Conservation (phyloP, 1,140 invertebrate genomes). For the Tachypleus tridentatus region DNA sequence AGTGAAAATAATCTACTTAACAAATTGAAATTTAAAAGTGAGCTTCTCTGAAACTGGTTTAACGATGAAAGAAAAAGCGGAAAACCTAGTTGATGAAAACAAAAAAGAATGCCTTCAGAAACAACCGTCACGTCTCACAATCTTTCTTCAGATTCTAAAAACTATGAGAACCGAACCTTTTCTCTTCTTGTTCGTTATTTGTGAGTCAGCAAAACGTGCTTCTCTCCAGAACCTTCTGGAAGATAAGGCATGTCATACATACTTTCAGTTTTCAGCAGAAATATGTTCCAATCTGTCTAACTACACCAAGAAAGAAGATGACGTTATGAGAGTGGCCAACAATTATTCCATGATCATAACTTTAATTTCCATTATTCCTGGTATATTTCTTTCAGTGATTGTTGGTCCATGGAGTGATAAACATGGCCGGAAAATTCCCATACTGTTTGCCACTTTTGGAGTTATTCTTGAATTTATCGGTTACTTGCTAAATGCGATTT, state of each 20-base stretch:
- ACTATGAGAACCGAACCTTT: not conserved
- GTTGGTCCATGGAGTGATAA: not conserved
- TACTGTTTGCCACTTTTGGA: not conserved
- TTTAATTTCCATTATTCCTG: not conserved
- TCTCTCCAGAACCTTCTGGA: not conserved
- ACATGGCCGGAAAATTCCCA: not conserved
- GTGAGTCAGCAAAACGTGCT: not conserved
- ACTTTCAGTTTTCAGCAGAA: not conserved
- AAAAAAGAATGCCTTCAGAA: too few species aligned
- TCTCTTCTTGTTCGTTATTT: not conserved
- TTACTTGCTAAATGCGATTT: not conserved
- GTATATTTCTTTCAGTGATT: not conserved
- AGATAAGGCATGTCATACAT: not conserved
- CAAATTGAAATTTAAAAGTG: too few species aligned
- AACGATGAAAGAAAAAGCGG: too few species aligned
- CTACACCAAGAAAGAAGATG: not conserved
- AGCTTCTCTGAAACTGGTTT: too few species aligned
- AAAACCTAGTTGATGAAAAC: too few species aligned
- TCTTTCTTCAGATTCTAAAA: not conserved
- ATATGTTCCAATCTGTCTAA: not conserved
- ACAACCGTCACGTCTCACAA: too few species aligned
- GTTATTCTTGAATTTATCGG: slow-evolving; percentile 1
- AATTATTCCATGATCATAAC: not conserved
- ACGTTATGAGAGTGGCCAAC: not conserved
- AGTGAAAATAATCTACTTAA: too few species aligned